Evolutionary conservation across 2,113 vertebrate species (phyloP).

Genomic region (Neofelis nebulosa): DNA sequence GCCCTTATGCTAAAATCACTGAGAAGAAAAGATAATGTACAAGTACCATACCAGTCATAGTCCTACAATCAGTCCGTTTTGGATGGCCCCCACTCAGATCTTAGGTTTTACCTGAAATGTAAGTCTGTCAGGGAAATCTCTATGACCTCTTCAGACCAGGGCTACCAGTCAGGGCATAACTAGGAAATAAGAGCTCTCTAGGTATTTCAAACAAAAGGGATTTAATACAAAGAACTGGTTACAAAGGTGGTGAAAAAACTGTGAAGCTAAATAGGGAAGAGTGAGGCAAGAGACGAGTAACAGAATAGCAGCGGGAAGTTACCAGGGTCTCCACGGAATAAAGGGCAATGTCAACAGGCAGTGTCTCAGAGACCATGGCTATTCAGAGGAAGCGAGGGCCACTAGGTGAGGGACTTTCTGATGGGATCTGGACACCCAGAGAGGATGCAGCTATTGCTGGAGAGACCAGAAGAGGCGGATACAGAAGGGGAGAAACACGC

Average conservation of each 20-base stretch:
- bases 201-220: neutral
- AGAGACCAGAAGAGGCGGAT: neutral
- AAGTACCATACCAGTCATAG: neutral
- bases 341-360: neutral
- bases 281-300: neutral
- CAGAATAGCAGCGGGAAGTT: neutral
- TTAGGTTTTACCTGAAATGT: neutral
- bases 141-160: neutral
- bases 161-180: neutral
- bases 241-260: neutral
- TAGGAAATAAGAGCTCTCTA: neutral
- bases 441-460: neutral
- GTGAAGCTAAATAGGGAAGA: neutral
- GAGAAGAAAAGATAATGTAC: neutral
- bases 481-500: neutral
- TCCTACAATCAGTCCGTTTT: neutral
- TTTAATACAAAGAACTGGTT: neutral
- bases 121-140: neutral
- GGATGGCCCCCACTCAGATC: too few relatives aligned
- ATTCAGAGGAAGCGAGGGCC: neutral
- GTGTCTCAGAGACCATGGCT: neutral
- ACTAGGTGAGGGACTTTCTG: neutral
- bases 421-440: neutral
- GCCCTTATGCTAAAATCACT: neutral
- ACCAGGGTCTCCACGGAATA: neutral